Conservation (phyloP, 2,113 vertebrate genomes). For the Rhabdomys dilectus region DNA sequence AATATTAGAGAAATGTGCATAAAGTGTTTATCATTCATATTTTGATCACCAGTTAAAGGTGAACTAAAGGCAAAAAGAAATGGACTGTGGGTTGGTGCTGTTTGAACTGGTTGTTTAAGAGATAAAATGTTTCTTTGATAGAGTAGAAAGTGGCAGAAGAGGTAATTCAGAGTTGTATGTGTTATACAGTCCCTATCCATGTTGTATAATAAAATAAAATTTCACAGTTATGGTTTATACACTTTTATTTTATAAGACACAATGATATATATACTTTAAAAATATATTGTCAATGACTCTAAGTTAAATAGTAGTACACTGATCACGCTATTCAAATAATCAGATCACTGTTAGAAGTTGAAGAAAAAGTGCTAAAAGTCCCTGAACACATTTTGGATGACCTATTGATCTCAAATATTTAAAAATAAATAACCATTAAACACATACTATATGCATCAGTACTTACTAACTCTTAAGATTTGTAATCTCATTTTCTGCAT, state of each 20-base stretch:
- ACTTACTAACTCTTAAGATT: background rate
- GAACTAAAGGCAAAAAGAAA: background rate
- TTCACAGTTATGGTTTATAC: background rate
- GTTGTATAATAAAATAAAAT: constrained; percentile 8
- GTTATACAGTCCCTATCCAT: background rate
- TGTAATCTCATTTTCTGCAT: background rate
- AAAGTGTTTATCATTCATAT: background rate
- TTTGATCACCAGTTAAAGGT: background rate
- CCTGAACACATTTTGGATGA: background rate
- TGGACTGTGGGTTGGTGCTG: background rate
- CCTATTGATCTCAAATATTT: background rate
- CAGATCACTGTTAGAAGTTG: background rate
- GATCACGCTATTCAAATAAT: constrained; percentile 19
- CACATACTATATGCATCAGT: background rate
- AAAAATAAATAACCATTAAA: background rate
- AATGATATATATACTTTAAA: background rate
- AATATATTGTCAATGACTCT: background rate
- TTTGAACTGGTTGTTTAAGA: background rate
- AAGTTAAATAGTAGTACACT: background rate
- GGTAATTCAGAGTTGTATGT: background rate
- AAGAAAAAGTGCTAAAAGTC: background rate
- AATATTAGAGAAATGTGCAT: background rate
- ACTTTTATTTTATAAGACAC: background rate
- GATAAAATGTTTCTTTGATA: background rate
- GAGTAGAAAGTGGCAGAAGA: background rate